These are phyloP conservation scores for Holothuria glaberrima DNA, from an alignment of 35 echinoderm and acorn worm species.

Conservation along the genomic window DNA sequence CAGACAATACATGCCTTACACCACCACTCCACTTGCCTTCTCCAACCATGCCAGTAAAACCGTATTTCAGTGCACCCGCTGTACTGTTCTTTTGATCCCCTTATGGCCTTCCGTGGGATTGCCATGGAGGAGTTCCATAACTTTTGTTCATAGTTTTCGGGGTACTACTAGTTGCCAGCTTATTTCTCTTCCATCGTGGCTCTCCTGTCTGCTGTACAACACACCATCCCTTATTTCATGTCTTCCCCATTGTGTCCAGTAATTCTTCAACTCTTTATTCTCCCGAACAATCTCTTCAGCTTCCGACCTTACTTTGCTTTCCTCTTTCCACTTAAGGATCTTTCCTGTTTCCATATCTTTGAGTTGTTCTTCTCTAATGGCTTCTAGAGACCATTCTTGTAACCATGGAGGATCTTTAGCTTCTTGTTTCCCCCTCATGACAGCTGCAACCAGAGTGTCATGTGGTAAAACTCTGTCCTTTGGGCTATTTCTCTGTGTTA, in stretches of 20 bases:
- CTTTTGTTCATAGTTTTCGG: neutral
- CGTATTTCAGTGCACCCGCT: neutral
- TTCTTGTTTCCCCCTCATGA: neutral
- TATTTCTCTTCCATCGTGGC: conserved; percentile 27
- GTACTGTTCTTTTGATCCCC: neutral
- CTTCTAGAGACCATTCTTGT: neutral
- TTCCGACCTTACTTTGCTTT: no score
- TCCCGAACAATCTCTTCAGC: neutral
- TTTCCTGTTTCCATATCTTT: neutral
- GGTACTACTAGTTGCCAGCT: conserved; percentile 59
- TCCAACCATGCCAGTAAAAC: conserved; percentile 70
- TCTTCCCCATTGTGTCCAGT: conserved; percentile 8
- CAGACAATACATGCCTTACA: neutral
- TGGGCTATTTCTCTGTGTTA: neutral
- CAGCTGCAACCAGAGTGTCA: neutral
- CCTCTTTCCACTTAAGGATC: neutral
- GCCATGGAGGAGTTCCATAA: neutral
- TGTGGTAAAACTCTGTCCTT: neutral
- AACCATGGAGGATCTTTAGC: neutral
- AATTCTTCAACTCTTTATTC: neutral
- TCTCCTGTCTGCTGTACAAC: conserved; percentile 65
- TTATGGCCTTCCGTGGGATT: neutral
- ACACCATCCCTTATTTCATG: conserved; percentile 17
- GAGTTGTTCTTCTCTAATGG: conserved; percentile 2
- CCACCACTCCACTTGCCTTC: neutral